Evolutionary conservation across 2,113 vertebrate species (phyloP).

Genomic region (Pandion haliaetus): DNA sequence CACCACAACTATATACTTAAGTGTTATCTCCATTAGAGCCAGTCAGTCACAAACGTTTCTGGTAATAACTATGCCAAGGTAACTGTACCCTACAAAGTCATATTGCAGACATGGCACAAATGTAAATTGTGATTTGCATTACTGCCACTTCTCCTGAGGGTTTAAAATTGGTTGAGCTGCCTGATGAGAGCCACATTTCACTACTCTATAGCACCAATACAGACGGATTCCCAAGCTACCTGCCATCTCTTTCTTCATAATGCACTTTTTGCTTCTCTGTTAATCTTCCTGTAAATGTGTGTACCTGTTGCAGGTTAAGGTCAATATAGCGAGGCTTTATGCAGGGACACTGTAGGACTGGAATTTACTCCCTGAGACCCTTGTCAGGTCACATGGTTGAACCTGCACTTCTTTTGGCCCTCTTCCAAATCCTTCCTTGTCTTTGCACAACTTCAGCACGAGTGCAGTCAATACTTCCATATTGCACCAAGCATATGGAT

Average conservation of each 20-base stretch:
- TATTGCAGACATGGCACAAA: not conserved
- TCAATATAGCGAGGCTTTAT: not conserved
- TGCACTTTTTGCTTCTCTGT: not conserved
- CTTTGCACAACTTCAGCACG: not conserved
- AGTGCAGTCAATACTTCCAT: not conserved
- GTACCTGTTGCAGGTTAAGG: not conserved
- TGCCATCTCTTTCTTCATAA: not conserved
- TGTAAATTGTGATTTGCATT: not conserved
- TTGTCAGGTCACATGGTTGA: not conserved
- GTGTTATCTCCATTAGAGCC: not conserved
- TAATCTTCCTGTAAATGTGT: not conserved
- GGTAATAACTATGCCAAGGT: not conserved
- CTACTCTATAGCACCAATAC: rapidly evolving
- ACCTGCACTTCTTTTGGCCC: not conserved
- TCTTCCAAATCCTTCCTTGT: not conserved
- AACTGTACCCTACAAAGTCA: not conserved
- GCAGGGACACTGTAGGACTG: not conserved
- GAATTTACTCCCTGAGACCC: not conserved
- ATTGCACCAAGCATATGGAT: not conserved
- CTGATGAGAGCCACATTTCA: not conserved
- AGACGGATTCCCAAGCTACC: not conserved
- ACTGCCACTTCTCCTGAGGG: not conserved
- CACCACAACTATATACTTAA: not conserved
- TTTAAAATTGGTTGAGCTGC: not conserved
- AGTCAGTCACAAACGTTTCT: not conserved